Percentiles rank a stretch among this genome's conserved stretches.
phyloP scores from a whole-genome alignment of 2,888 invertebrate genomes.

The Ophioninae sp. region DNA sequence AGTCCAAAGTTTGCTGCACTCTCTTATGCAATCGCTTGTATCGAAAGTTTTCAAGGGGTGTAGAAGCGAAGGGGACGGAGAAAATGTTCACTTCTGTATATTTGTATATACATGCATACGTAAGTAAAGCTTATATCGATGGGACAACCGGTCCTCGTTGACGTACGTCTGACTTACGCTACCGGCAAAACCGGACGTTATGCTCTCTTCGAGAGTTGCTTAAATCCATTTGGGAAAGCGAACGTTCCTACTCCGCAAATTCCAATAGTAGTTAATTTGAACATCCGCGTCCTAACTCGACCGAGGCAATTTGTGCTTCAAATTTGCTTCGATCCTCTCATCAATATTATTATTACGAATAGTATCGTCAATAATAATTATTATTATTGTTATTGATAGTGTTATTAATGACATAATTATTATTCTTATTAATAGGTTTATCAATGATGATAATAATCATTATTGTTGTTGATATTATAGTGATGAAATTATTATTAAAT shows the following conservation, averaged over 20 bases:
- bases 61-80: constrained; percentile 13
- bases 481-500: too few relatives aligned
- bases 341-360: neutral
- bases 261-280: constrained; percentile 2
- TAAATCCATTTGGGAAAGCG: constrained; percentile 59
- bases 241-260: constrained; percentile 6
- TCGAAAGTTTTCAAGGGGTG: constrained; percentile 44
- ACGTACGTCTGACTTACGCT: constrained; percentile 38
- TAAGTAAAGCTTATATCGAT: constrained; percentile 13
- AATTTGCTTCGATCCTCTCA: neutral
- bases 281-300: neutral
- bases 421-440: too few relatives aligned
- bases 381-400: neutral
- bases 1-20: constrained; percentile 25
- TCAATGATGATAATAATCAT: too few relatives aligned
- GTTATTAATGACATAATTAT: too few relatives aligned
- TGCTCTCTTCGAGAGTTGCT: constrained; percentile 48
- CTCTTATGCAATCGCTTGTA: constrained; percentile 50
- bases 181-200: constrained; percentile 42
- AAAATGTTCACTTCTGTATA: neutral
- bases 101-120: neutral
- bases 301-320: neutral
- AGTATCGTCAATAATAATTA: neutral
- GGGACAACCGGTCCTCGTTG: constrained; percentile 55
- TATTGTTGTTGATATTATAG: too few relatives aligned